Evolutionary conservation across 2,888 invertebrate genomes (phyloP).

Genomic region (Lasioglossum villosulum): DNA sequence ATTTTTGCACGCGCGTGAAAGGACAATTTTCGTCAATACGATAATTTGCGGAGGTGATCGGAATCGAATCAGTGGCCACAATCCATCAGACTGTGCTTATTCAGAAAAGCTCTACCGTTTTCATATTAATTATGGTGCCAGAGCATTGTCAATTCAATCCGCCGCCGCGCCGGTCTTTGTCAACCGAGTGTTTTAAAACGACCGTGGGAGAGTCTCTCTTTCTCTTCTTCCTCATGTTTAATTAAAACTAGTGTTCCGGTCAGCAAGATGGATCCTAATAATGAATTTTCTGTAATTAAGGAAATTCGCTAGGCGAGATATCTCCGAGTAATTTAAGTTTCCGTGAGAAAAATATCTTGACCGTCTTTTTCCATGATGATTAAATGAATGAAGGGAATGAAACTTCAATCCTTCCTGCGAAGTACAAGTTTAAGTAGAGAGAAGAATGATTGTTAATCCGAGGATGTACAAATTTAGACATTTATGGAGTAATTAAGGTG

Average conservation of each 20-base stretch:
- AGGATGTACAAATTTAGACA: neutral
- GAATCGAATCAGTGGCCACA: neutral
- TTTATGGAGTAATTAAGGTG: neutral
- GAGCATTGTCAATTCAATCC: neutral
- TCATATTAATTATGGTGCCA: neutral
- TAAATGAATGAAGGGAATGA: neutral
- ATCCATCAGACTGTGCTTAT: neutral
- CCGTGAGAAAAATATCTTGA: neutral
- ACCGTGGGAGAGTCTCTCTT: neutral
- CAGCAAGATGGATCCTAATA: neutral
- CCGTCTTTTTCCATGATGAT: neutral
- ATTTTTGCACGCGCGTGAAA: neutral
- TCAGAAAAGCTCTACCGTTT: neutral
- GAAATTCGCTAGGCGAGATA: neutral
- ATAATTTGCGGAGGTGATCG: neutral
- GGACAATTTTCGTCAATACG: neutral
- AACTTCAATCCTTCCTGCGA: neutral
- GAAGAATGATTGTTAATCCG: neutral
- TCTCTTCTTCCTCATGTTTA: neutral
- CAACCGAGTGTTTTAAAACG: neutral
- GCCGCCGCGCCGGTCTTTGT: neutral
- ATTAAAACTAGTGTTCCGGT: slow-evolving; percentile 1
- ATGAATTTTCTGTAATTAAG: neutral
- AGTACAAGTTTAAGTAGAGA: neutral
- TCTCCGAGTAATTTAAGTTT: neutral